These are phyloP conservation scores for Spizaetus ornatus DNA, from an alignment of 2,113 vertebrate species.

Conservation along the genomic window DNA sequence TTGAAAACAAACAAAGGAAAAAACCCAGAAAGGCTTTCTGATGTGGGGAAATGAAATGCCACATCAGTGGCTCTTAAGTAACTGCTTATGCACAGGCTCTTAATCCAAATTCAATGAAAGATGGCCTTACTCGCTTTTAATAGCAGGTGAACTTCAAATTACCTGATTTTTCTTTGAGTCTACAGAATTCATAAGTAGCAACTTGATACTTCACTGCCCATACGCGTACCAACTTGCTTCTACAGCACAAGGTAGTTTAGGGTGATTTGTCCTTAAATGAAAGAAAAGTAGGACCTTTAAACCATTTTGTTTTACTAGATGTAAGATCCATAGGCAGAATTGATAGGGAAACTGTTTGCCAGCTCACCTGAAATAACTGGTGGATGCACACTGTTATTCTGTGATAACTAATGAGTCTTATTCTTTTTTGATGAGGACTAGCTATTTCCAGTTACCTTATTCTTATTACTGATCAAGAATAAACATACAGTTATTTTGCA, in stretches of 20 bases:
- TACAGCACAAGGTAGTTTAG: not conserved
- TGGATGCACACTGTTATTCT: not conserved
- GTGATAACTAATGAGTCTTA: not conserved
- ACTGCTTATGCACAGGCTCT: not conserved
- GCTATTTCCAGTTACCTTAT: not conserved
- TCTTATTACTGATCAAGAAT: not conserved
- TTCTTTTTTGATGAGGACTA: not conserved
- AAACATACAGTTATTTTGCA: not conserved
- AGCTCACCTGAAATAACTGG: not conserved
- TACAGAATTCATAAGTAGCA: not conserved
- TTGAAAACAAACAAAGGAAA: not conserved
- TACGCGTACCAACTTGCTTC: not conserved
- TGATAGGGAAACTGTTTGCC: not conserved
- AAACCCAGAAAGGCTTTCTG: not conserved
- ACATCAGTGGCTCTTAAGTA: not conserved
- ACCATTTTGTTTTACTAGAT: not conserved
- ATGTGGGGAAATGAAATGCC: not conserved
- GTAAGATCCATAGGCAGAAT: not conserved
- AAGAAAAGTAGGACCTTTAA: not conserved
- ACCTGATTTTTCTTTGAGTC: not conserved
- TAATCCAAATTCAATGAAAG: not conserved
- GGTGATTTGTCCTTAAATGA: not conserved
- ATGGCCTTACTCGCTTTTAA: not conserved
- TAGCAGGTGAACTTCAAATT: not conserved
- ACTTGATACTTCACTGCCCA: not conserved